Base-by-base conservation (phyloP, 2,797 vertebrate species). In the Neosalanx taihuensis region DNA sequence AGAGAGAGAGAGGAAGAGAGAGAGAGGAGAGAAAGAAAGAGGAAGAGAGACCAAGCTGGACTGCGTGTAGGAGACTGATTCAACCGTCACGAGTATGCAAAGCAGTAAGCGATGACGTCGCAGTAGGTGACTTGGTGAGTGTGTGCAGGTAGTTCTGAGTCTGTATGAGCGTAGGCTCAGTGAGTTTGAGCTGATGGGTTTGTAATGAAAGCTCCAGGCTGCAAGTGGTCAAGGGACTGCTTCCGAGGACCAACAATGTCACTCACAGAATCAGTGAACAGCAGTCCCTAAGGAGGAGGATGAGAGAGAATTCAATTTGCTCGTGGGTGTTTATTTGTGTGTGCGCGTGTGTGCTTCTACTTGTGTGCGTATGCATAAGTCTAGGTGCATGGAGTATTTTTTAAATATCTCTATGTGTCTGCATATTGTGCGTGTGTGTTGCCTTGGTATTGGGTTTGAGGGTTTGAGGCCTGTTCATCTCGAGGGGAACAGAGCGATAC, bases 171-270 rank as follows among this genome's bases (percentile, higher is more conserved):
- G 13, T 63, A 20, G 59, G n/a, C 46, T n/a, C 23, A 68, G 53
- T 57, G 31, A 57, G 51, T 68, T 81, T 49, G 74, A 80, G 79
- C 78, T 87, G 84, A 88, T 84, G 83, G 72, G 78, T 88, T 84
- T 85, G 83, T 88, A 86, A 88, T 88, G 80, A 87, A 87, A 89
- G 79, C 83, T 85, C 78, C 73, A 81, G 82, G 79, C 82, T 71
- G 75, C 67, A 74, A 58, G 77, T 60, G 35, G 82, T 69, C 5
- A 64, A 81, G 71, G 79, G 76, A 73, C 74, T 76, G 73, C 81
- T 79, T 73, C 72, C 67, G 82, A 76, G 73, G 67, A 64, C 81
- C 83, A 88, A 84, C 86, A 84, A 89, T 87, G 85, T 89, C 86
- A 86, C 76, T 87, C 85, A 80, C 73, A 70, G 35, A 20, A 46